Base-by-base conservation (phyloP, 2,888 invertebrate species). In the Xanthia icteritia region DNA sequence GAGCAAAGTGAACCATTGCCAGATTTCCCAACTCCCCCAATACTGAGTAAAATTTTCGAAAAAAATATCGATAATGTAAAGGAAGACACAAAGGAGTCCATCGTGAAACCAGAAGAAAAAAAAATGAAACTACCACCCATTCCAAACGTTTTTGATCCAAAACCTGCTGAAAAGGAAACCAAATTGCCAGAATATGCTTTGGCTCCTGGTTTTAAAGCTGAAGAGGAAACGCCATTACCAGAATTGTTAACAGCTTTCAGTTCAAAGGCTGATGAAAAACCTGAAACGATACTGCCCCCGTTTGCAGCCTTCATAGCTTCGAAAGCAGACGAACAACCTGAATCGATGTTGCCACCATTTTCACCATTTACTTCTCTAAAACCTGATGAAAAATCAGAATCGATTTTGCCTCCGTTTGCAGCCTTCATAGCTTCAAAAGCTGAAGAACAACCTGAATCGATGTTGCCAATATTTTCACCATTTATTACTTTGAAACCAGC, bases 1-100 rank as follows among this genome's bases (percentile, higher is more conserved):
- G 89, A 89, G 2, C 71, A 74, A 73, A 65, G 54, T 64, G 85
- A 88, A 15, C 73, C 73, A 0, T 0, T 60, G 17, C 81, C 82
- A 11, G 79, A 66, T 15, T 45, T 67, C 2, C 36, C 84, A 5
- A 48, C 71, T 17, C 58, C 73, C 1, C 63, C 85, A 11, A 81
- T 72, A 27, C 65, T 79, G 17, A 20, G 20, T 23, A 74, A 71
- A 54, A 66, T 74, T 1, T 65, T 81, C 9, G 69, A 51, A n/a
- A 84, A 74, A 20, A 60, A 54, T 3, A 8, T 2, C 23, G 70
- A 48, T 17, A 48, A 42, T 39, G 2, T 8, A 36, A 54, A 51
- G 0, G 70, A 84, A 15, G 66, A 67, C 6, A 23, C 48, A 58
- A 81, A 51, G 27, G 58, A 54, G 1, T 20, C 45, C 11, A n/a